Evolutionary conservation across 2,797 vertebrate genomes (phyloP), one percentile per base, ranked within the genome.

Genomic region (Gorsachius magnificus): DNA sequence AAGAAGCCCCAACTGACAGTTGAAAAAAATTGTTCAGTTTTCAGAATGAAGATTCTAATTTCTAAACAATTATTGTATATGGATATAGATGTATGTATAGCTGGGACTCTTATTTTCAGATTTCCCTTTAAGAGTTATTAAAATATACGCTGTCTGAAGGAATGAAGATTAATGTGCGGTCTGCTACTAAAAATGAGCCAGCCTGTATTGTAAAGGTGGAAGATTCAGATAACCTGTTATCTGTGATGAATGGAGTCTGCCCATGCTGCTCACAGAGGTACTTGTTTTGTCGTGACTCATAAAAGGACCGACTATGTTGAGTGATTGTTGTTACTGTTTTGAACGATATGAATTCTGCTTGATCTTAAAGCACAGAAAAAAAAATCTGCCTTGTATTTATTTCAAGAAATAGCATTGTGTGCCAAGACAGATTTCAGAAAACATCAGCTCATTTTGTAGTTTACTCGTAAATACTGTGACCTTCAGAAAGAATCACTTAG

Each of bases 401-500:
- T 63, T n/a, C 22, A 87, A 91, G 69, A 93, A 90, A 76, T 29
- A 84, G 35, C 16, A 20, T 22, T 64, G 6, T 56, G 25, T 72
- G 80, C 87, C 83, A 82, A 90, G 74, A 81, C 3, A 81, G 70
- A 50, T 65, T 69, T 74, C 0, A 0, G 77, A 86, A 91, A 80
- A 84, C 58, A 69, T 70, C 1, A 7, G 29, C 60, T 91, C 25
- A n/a, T 89, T 95, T 93, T 91, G 71, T 93, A 68, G 71, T 84
- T 91, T 93, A 66, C 90, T 94, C 76, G 91, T 88, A 91, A 91
- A 83, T 50, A 46, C 35, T 13, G 15, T 89, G 93, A 96, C 93
- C 88, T 96, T 95, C 83, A 94, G 71, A 90, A 83, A 91, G 90
- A 94, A 88, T 90, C 79, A 53, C 76, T 89, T 96, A 81, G 76